Evolutionary conservation across 2,888 invertebrate genomes (phyloP), one percentile per base, ranked within the genome.

Genomic region (Ophion ventricosus): DNA sequence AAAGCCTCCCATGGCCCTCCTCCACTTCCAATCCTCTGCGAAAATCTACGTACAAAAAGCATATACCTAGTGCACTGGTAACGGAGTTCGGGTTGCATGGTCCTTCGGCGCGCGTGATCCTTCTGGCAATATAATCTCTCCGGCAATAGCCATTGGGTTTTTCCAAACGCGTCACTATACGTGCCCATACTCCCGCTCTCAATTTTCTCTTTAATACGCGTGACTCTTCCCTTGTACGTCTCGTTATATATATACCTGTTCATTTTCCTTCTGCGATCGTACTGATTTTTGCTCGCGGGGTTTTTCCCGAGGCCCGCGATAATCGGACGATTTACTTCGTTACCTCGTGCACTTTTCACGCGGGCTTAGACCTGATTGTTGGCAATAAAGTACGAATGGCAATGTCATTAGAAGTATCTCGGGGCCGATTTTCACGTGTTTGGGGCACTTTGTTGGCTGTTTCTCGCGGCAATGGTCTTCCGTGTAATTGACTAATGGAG

Each of bases 91-190:
- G 40, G 54, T 54, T 78, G 56, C 59, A 69, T 77, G 57, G 59
- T 82, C 64, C 83, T 57, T 81, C 66, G 63, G 67, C 20, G 59
- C 40, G 73, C 49, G 17, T 49, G 56, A 66, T 76, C 80, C 49
- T 72, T 73, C 25, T 76, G 75, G 66, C 69, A 70, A n/a, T 78
- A 78, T 78, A 78, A 69, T 69, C 69, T 69, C 49, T 69, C 29
- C 14, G 49, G 49, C 49, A 63, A 57, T 57, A 35, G 56, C 77
- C 25, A 64, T 69, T 75, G 77, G 85, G 85, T 87, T 87, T 90
- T 87, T 83, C 83, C 85, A 57, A 72, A 66, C 63, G 66, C 86
- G 63, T 87, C 49, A 56, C 66, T 11, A 49, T 49, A 25, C 83
- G 8, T 26, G 25, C 69, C 59, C 40, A 49, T 49, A 72, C 85